Percentiles rank a stretch among this genome's conserved stretches.
Evolutionary conservation across 2,888 invertebrate species (phyloP).

Genomic region (Heliothis peltigera): DNA sequence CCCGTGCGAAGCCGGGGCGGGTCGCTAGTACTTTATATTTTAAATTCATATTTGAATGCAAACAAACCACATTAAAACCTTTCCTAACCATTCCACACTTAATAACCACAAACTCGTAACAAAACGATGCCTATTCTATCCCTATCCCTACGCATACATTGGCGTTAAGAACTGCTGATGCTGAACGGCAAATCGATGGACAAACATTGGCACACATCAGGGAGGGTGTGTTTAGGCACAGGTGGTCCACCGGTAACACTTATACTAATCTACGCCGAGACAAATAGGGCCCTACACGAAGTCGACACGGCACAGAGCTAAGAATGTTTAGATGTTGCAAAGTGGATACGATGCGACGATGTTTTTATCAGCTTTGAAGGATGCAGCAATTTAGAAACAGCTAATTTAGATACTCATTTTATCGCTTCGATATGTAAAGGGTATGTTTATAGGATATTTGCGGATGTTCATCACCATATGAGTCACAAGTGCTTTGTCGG

Average conservation of each 20-base stretch:
- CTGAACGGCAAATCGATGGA: conserved; percentile 31
- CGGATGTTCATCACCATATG: too few species aligned
- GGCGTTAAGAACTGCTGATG: conserved; percentile 56
- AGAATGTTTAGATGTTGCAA: conserved; percentile 21
- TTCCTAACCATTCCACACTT: neutral
- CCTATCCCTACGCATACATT: conserved; percentile 9
- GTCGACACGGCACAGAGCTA: conserved; percentile 55
- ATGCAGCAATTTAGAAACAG: too few species aligned
- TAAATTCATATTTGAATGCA: conserved; percentile 4
- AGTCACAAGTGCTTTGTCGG: too few species aligned
- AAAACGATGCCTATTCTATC: conserved; percentile 19
- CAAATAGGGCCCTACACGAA: conserved; percentile 78
- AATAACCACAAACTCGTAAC: conserved; percentile 14
- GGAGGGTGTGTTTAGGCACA: conserved; percentile 68
- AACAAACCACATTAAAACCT: conserved; percentile 16
- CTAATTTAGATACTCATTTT: too few species aligned
- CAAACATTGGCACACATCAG: conserved; percentile 46
- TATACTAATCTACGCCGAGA: conserved; percentile 84
- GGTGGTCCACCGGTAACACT: conserved; percentile 77
- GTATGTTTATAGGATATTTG: too few species aligned
- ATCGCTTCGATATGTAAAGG: too few species aligned
- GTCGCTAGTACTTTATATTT: too few species aligned
- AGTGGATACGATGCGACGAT: too few species aligned
- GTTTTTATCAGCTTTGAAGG: too few species aligned
- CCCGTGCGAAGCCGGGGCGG: too few species aligned